phyloP scores from a whole-genome alignment of 2,113 vertebrate species.

The Ailuropoda melanoleuca region DNA sequence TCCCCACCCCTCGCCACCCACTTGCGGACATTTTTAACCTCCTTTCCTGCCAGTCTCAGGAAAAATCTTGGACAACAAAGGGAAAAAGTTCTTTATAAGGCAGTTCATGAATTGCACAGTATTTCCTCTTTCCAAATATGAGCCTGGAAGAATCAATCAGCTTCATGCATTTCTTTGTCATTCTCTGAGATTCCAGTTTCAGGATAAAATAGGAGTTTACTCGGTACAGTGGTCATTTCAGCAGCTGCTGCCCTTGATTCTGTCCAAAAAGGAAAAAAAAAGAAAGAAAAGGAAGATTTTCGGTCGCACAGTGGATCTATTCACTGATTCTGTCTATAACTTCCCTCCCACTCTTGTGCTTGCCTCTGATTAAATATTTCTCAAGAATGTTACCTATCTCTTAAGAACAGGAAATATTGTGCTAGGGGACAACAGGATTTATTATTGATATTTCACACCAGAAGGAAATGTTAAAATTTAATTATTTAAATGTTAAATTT shows the following conservation, averaged over 20 bases:
- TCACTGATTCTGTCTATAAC: neutral
- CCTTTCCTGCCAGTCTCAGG: neutral
- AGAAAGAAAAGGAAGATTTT: neutral
- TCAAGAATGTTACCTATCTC: neutral
- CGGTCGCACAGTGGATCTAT: neutral
- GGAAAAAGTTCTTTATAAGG: neutral
- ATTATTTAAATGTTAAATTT: neutral
- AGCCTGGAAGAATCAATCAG: neutral
- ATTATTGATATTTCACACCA: neutral
- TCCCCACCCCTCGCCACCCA: neutral
- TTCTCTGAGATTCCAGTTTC: neutral
- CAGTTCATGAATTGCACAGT: neutral
- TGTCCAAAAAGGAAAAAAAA: neutral
- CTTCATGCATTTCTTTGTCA: neutral
- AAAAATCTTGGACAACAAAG: neutral
- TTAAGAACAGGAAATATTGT: neutral
- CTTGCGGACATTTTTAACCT: neutral
- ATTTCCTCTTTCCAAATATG: neutral
- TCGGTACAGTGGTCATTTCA: neutral
- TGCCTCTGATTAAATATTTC: neutral
- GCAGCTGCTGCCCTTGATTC: neutral
- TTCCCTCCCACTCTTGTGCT: neutral
- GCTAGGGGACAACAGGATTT: neutral
- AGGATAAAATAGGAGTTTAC: neutral
- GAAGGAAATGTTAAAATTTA: neutral